Conservation (phyloP, 2,113 vertebrate species). For the Ceuthmochares aereus region DNA sequence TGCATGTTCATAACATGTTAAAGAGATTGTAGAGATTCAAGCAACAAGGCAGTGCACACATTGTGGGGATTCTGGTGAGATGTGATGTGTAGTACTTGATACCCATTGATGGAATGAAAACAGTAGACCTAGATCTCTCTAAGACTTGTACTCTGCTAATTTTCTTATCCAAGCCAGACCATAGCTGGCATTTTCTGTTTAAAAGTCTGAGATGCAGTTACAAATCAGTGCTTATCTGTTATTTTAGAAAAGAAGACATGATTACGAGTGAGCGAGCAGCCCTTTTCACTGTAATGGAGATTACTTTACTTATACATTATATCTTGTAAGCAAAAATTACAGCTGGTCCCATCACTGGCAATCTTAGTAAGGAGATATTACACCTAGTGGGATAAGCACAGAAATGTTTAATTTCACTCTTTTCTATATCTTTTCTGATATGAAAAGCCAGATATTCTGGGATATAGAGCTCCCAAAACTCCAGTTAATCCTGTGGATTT, state of each 20-base stretch:
- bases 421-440: not conserved
- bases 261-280: not conserved
- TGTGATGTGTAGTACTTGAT: not conserved
- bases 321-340: not conserved
- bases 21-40: not conserved
- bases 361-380: not conserved
- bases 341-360: not conserved
- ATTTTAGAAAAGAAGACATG: not conserved
- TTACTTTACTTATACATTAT: not conserved
- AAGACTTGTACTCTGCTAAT: not conserved
- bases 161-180: not conserved
- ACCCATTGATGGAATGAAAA: not conserved
- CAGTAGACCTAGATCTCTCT: not conserved
- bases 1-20: not conserved
- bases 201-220: not conserved
- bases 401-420: not conserved
- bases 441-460: not conserved
- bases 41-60: not conserved
- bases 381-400: not conserved
- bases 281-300: not conserved
- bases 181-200: not conserved
- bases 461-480: not conserved
- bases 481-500: not conserved
- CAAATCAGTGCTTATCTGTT: not conserved
- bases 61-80: not conserved